Evolutionary conservation across 2,888 invertebrate species (phyloP), one percentile per base, ranked within the genome.

Genomic region (Sialis lutaria): DNA sequence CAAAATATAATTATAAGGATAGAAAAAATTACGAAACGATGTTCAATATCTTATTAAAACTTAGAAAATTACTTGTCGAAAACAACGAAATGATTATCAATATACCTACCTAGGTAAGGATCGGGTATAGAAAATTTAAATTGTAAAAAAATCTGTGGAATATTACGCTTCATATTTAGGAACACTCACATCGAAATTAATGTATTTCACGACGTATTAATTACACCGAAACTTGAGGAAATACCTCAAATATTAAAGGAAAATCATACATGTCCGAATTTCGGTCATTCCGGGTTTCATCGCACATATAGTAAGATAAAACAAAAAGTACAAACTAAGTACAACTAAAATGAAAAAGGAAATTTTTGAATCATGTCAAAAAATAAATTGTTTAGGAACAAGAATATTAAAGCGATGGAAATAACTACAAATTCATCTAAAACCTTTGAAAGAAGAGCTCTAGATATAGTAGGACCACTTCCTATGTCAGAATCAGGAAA

Each of bases 401-500:
- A n/a, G n/a, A n/a, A n/a, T n/a, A 35, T 50, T 33, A 46, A 49
- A 43, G 56, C 58, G 45, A 52, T 54, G 9, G 35, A 35, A 35
- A 35, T 35, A 9, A 56, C 55, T 1, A 51, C 49, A 0, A 53
- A 55, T 5, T 49, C 53, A 2, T 35, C 40, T 6, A 45, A 48
- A 44, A 50, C 56, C 5, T 54, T 55, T 10, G 53, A 56, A 45
- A 44, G 51, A 48, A 44, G 55, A 6, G 49, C 53, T 5, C 6
- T 57, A 12, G 56, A 58, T 33, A 51, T 57, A 6, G 56, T 58
- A 33, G 56, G 55, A 8, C 57, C 55, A 5, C 42, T 58, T 33
- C 50, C 54, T 0, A 35, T 48, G 22, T 51, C 55, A 1, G 35
- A 50, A 9, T 34, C 45, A 2, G 56, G 54, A 9, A 55, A 56